phyloP scores from a whole-genome alignment of 2,797 vertebrate genomes.

The Chanos chanos region DNA sequence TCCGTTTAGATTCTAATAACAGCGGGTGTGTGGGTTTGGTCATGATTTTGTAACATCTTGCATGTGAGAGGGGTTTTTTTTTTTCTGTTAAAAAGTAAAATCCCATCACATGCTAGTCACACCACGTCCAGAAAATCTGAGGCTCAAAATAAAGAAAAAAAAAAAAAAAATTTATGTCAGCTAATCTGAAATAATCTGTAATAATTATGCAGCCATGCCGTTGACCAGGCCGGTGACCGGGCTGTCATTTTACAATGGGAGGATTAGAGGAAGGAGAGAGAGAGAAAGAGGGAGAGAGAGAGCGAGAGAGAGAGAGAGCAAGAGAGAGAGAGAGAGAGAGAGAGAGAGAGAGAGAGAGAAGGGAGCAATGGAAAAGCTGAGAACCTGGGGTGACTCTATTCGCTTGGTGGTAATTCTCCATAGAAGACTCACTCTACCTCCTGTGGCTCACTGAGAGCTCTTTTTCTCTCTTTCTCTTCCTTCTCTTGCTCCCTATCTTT shows the following conservation, averaged over 20 bases:
- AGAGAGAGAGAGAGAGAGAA: background rate
- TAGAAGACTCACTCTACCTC: constrained; percentile 29
- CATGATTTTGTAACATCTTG: constrained; percentile 3
- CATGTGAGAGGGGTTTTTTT: constrained; percentile 7
- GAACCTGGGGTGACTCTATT: constrained; percentile 37
- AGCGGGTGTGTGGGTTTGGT: constrained; percentile 7
- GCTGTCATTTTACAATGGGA: constrained; percentile 24
- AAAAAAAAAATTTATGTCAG: too few species aligned
- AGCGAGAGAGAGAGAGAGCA: constrained; percentile 19
- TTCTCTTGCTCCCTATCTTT: too few species aligned
- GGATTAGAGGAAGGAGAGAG: background rate
- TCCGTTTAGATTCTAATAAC: too few species aligned
- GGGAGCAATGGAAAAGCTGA: constrained; percentile 20
- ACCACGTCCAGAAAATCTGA: constrained; percentile 21
- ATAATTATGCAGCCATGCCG: constrained; percentile 24
- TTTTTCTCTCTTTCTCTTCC: too few species aligned
- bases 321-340: constrained; percentile 16
- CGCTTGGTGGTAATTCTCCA: constrained; percentile 38
- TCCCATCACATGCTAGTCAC: constrained; percentile 23
- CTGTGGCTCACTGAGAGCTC: constrained; percentile 41
- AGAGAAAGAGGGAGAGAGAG: constrained; percentile 8
- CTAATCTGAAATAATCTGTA: too few species aligned
- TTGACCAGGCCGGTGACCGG: background rate
- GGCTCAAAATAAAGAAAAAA: too few species aligned
- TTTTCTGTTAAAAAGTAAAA: too few species aligned